Evolutionary conservation across 2,113 vertebrate species (phyloP).

Genomic region (Myocastor coypus): DNA sequence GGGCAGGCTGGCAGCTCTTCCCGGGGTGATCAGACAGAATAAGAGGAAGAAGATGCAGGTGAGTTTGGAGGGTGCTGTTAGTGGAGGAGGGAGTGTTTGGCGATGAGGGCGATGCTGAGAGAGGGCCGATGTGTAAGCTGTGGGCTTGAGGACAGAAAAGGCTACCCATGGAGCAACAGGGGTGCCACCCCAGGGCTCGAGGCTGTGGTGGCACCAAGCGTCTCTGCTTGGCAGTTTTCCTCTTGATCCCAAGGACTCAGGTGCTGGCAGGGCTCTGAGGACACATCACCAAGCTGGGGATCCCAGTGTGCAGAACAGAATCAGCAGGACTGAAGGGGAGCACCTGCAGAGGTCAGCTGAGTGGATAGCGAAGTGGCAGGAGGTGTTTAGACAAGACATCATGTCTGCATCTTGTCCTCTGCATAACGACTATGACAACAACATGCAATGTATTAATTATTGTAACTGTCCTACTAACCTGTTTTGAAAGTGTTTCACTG

Average conservation of each 20-base stretch:
- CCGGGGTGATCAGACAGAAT: neutral
- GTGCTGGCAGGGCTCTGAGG: neutral
- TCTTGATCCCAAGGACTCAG: neutral
- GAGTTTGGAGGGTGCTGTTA: neutral
- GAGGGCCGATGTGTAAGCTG: neutral
- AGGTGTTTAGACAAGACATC: neutral
- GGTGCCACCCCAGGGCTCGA: accelerated
- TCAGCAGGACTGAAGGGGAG: neutral
- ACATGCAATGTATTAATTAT: no score
- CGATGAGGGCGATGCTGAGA: neutral
- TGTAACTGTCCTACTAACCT: no score
- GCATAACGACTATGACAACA: no score
- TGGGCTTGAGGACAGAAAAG: neutral
- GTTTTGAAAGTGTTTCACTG: no score
- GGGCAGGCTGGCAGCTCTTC: neutral
- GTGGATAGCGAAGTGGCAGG: neutral
- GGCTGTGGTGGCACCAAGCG: neutral
- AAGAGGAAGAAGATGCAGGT: neutral
- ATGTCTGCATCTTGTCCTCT: no score
- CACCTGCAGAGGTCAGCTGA: neutral
- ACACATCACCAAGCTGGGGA: neutral
- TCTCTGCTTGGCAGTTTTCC: neutral
- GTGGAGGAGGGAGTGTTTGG: neutral
- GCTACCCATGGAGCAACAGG: no score
- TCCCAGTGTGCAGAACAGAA: neutral